Evolutionary conservation across 92 coral and sea anemone genomes (phyloP), one percentile per base, ranked within the genome.

Genomic region (Porites rus): DNA sequence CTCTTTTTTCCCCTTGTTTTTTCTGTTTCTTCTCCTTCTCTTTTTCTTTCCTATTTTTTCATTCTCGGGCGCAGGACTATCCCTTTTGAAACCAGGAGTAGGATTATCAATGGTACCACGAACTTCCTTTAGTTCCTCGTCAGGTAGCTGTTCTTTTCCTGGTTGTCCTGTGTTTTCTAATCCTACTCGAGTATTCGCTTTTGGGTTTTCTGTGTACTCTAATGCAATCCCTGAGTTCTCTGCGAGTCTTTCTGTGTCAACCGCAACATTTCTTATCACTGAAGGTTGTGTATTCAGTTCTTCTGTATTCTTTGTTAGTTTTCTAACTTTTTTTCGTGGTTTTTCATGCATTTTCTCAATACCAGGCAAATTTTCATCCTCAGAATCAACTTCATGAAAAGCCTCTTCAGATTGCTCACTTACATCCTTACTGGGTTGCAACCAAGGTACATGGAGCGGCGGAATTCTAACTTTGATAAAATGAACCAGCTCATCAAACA

Each of bases 371-470:
- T 25, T 75, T 68, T 80, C 75, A 50, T 80, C 66, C 10, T 80
- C 54, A 17, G 67, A 80, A 21, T 67, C 67, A 17, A 2, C 31
- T 18, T 8, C 51, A 11, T 28, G 43, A 13, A 12, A 52, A 9
- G 38, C 10, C n/a, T 8, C 16, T 20, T 9, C 0, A 12, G 79
- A 72, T 20, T 46, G 38, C 1, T 61, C 46, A n/a, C 21, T 51
- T 17, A 63, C 12, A 38, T 82, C 86, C 6, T 63, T 59, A 56
- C 86, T 83, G 18, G 88, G 64, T 13, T 86, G 82, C 73, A 94
- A 66, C 97, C 97, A 94, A 46, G 97, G 94, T 10, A 94, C 79
- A 65, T 53, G 18, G 31, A 94, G 72, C n/a, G 88, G 85, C 10
- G 93, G 91, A 28, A 70, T 72, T 79, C 20, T 86, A 10, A 21